These are phyloP conservation scores for Rhyacophila brunnea DNA, from an alignment of 1,140 invertebrate species.

Conservation along the genomic window DNA sequence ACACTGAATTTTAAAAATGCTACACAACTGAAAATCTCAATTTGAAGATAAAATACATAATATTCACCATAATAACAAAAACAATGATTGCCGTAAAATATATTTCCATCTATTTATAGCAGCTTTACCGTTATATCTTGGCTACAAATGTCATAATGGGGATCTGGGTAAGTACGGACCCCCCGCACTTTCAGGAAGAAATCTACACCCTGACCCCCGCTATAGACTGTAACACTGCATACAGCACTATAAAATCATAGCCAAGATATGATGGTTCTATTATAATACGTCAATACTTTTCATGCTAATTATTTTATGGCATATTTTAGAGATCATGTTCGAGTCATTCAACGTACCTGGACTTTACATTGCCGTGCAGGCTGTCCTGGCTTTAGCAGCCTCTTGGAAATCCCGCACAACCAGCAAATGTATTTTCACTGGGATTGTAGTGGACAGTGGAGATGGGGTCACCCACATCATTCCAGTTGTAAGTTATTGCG, in stretches of 20 bases:
- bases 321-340: constrained; percentile 95
- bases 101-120: no score
- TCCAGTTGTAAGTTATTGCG: constrained; percentile 86
- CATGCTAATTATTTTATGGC: constrained; percentile 45
- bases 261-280: background rate
- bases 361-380: constrained; percentile 97
- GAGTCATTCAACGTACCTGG: constrained; percentile 99
- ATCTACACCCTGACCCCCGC: background rate
- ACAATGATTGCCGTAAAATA: no score
- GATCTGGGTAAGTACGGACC: no score
- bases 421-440: constrained; percentile 90
- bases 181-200: no score
- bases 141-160: no score
- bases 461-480: constrained; percentile 99
- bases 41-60: no score
- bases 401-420: constrained; percentile 92
- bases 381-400: constrained; percentile 95
- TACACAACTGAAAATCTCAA: no score
- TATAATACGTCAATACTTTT: background rate
- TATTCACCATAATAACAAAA: no score
- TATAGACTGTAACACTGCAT: no score
- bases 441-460: constrained; percentile 97
- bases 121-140: no score
- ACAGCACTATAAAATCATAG: no score
- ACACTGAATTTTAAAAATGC: no score